Evolutionary conservation across 2,797 vertebrate genomes (phyloP), one percentile per base, ranked within the genome.

Genomic region (Cygnus olor): DNA sequence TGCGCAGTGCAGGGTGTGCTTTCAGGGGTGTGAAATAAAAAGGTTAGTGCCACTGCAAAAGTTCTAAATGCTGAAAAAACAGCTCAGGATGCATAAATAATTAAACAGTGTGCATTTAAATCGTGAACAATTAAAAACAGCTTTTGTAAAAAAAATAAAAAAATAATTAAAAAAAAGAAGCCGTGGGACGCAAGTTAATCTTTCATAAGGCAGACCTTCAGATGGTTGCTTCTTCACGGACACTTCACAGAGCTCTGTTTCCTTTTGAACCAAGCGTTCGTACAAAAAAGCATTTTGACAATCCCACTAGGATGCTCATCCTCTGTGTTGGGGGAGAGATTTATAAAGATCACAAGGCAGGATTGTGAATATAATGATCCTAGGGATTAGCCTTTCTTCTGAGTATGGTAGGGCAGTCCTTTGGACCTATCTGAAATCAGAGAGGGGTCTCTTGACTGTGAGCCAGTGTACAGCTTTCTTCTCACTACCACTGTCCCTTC

Each of bases 321-420:
- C 91, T 96, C 80, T 88, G 56, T 93, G 85, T 94, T 94, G 94
- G 91, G 89, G 91, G 70, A 24, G 56, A 95, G 88, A 95, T 91
- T 95, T 92, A 94, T 68, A 94, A 87, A 93, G 94, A 94, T 96
- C 91, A 96, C 85, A 96, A 95, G 91, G 83, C 53, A 80, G 74
- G 91, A 94, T 89, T 94, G 94, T 83, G 93, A 93, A 74, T 94
- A 82, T 88, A 94, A 94, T 71, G 90, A 95, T 95, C 91, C 80
- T 53, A 87, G 88, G 90, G 95, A 95, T 91, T 94, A 96, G 64
- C 47, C 60, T 94, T 94, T 94, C 85, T 94, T 94, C 65, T 9
- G 28, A 8, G 47, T 89, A 89, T 47, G 80, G 56, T 44, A 94
- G 78, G 83, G 83, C 71, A 94, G 78, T 73, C 36, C 78, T 91